A percentile compares a stretch with the other conserved stretches of the same genome.
These are phyloP conservation scores for Cheilosia grossa DNA, from an alignment of 2,888 invertebrate genomes.

Conservation along the genomic window DNA sequence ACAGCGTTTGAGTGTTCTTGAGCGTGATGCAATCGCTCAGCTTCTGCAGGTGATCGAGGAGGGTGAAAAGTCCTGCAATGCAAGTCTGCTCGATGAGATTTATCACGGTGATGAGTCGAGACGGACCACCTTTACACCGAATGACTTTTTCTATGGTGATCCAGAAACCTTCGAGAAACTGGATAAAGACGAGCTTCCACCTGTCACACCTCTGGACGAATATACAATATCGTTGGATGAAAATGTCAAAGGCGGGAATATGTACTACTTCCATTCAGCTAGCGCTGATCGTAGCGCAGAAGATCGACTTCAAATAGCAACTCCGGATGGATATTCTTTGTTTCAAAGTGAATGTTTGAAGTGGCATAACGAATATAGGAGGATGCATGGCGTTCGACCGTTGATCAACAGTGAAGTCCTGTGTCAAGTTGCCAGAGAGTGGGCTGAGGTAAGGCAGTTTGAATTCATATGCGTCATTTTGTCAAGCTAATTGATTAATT, in stretches of 20 bases:
- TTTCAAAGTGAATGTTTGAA: conserved; percentile 48
- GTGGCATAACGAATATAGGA: conserved; percentile 53
- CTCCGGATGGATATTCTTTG: conserved; percentile 17
- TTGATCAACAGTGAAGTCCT: conserved; percentile 53
- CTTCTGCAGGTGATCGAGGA: conserved; percentile 4
- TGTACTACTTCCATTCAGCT: conserved; percentile 45
- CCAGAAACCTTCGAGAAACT: conserved; percentile 43
- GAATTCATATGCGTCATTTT: neutral
- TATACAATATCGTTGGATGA: conserved; percentile 55
- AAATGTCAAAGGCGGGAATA: conserved; percentile 11
- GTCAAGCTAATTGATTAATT: neutral
- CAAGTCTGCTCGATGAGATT: neutral
- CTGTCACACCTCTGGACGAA: conserved; percentile 29
- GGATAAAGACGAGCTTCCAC: conserved; percentile 39
- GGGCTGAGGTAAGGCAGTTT: conserved; percentile 53
- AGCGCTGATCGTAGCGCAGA: conserved; percentile 2
- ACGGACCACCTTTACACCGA: neutral
- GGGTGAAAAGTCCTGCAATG: neutral
- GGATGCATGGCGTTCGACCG: conserved; percentile 57
- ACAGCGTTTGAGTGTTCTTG: conserved; percentile 26
- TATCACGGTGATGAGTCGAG: neutral
- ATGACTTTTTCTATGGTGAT: conserved; percentile 27
- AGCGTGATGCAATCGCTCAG: conserved; percentile 14
- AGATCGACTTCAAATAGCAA: conserved; percentile 17
- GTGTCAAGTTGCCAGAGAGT: conserved; percentile 49